Evolutionary conservation across 2,888 invertebrate genomes (phyloP).

Genomic region (Mallateleia sp.): DNA sequence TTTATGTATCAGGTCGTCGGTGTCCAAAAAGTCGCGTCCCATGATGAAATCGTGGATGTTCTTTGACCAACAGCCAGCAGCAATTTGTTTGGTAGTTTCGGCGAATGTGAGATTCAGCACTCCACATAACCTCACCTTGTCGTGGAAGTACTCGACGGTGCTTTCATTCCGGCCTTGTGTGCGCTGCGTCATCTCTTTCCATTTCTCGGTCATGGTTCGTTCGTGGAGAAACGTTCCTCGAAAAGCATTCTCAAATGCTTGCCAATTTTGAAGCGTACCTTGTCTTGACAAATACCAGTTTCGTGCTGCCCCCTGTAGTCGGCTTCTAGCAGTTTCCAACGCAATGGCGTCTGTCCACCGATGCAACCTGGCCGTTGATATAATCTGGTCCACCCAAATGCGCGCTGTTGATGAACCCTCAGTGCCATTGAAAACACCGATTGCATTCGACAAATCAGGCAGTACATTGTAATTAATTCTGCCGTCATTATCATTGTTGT

Average conservation of each 20-base stretch:
- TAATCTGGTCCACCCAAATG: slow-evolving; percentile 7
- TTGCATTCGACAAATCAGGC: slow-evolving; percentile 7
- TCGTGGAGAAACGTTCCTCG: too few species aligned
- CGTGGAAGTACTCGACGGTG: background rate
- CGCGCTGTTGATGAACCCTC: slow-evolving; percentile 6
- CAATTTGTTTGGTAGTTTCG: slow-evolving; percentile 1
- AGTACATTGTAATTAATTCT: too few species aligned
- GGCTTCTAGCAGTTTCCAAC: slow-evolving; percentile 10
- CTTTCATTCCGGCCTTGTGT: background rate
- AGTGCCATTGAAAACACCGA: background rate
- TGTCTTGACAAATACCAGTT: slow-evolving; percentile 3
- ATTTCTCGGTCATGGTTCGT: background rate
- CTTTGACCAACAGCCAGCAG: slow-evolving; percentile 1
- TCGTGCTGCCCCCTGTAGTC: background rate
- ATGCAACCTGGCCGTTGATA: background rate
- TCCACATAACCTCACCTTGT: background rate
- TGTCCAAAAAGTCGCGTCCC: background rate
- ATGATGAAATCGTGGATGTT: slow-evolving; percentile 6
- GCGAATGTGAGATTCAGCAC: background rate
- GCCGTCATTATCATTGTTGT: too few species aligned
- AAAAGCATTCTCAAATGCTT: too few species aligned
- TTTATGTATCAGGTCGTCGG: background rate
- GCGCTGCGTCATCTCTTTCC: slow-evolving; percentile 4
- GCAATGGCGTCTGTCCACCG: slow-evolving; percentile 15
- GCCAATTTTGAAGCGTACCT: background rate